These are phyloP conservation scores for Corvus hawaiiensis DNA, from an alignment of 2,113 vertebrate species.

Conservation along the genomic window DNA sequence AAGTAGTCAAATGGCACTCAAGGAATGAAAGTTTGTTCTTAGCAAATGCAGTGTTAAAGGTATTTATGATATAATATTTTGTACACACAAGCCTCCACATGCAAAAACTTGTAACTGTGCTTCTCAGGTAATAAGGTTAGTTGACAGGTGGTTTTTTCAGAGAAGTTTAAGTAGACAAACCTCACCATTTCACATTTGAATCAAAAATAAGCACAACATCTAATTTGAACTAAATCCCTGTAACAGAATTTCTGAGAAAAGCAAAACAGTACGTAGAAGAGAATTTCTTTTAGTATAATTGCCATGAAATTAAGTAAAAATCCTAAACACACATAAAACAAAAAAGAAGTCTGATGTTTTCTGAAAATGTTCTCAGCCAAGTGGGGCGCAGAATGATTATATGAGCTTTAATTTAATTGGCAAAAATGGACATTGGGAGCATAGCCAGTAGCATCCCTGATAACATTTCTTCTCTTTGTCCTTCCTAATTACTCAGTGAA, in stretches of 20 bases:
- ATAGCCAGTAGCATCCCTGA: neutral
- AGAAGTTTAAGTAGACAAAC: neutral
- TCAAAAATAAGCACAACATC: neutral
- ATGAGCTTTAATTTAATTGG: neutral
- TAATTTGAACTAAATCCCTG: neutral
- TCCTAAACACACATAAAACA: neutral
- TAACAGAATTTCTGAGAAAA: neutral
- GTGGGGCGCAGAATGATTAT: neutral
- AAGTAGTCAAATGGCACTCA: neutral
- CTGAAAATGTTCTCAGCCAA: neutral
- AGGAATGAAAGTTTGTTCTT: neutral
- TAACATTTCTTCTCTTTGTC: neutral
- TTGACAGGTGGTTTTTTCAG: neutral
- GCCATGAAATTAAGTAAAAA: neutral
- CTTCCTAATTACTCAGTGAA: neutral
- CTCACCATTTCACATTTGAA: neutral
- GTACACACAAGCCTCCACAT: neutral
- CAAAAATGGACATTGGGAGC: neutral
- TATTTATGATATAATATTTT: neutral
- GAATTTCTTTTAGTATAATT: neutral
- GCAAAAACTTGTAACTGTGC: neutral
- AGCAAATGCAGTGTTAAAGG: neutral
- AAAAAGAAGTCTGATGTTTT: neutral
- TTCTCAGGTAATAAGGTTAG: neutral
- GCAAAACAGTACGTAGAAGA: neutral